Evolutionary conservation across 2,888 invertebrate genomes (phyloP).

Genomic region (Agonopterix alstromeriana): DNA sequence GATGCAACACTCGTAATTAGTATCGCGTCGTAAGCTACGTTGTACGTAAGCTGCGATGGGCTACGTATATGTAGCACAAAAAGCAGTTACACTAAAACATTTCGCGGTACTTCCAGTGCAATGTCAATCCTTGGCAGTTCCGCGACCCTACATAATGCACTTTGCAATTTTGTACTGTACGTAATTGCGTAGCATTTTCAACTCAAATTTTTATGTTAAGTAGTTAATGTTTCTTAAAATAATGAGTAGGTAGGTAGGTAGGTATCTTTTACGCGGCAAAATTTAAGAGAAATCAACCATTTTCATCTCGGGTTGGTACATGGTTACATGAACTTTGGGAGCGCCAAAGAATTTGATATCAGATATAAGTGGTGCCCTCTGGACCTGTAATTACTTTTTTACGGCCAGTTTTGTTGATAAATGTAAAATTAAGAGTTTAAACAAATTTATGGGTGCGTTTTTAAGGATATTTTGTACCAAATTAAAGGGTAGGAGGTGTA

Average conservation of each 20-base stretch:
- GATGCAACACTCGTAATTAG: no score
- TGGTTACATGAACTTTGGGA: background rate
- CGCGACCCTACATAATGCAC: slow-evolving; percentile 32
- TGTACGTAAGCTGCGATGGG: no score
- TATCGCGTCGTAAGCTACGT: no score
- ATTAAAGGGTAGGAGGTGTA: no score
- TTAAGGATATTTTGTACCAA: background rate
- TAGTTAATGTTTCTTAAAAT: slow-evolving; percentile 57
- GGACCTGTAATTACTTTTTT: slow-evolving; percentile 7
- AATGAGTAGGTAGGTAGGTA: slow-evolving; percentile 57
- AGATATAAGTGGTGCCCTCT: background rate
- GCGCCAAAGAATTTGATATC: background rate
- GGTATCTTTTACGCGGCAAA: slow-evolving; percentile 36
- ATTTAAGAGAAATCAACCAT: slow-evolving; percentile 20
- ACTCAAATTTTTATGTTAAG: slow-evolving; percentile 56
- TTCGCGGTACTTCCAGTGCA: background rate
- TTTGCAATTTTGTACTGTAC: slow-evolving; percentile 49
- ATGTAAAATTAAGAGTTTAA: slow-evolving; percentile 7
- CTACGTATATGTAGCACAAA: no score
- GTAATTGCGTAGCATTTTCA: slow-evolving; percentile 58
- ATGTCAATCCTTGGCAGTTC: slow-evolving; percentile 14
- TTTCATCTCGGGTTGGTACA: background rate
- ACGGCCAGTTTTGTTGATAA: slow-evolving; percentile 6
- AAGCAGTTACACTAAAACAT: background rate
- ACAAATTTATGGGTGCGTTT: background rate